Evolutionary conservation across 2,797 vertebrate genomes (phyloP), one percentile per base, ranked within the genome.

Genomic region (Pipistrellus nathusii): DNA sequence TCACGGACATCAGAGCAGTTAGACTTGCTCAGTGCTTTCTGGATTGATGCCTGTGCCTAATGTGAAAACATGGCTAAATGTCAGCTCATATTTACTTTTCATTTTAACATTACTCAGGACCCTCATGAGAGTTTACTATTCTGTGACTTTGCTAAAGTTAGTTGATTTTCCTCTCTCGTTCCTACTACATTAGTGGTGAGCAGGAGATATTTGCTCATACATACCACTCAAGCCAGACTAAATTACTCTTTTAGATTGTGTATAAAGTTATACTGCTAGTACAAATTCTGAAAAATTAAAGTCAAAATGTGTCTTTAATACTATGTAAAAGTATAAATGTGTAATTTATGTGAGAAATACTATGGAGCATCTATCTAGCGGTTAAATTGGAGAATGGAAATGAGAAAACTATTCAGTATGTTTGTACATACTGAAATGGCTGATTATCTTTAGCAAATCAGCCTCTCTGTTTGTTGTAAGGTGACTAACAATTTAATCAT

Each of bases 81-180:
- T 77, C 11, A 2, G 9, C 46, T 91, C 27, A 73, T 1, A 0
- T n/a, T 78, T 71, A 81, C 53, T 66, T 90, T 93, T 57, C 30
- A 66, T 62, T 53, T 94, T 78, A 73, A 64, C 14, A 35, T 62
- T 30, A 8, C 46, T 71, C 44, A 73, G 6, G 21, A 82, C 41
- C 27, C 18, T 68, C 53, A 66, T 66, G 20, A n/a, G 66, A 86
- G 21, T 90, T 93, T 72, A 72, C 81, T 91, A 4, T 41, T 90
- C 44, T 64, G 21, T 48, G 44, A 78, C n/a, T 88, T 90, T 55
- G 27, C 71, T 81, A 69, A 81, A 86, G n/a, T 82, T 83, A 20
- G 53, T 30, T 85, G n/a, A 32, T 68, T 91, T 88, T 64, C 51
- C 21, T 76, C 18, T 83, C 18, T n/a, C 30, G 91, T 68, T 23